Evolutionary conservation across 2,797 vertebrate species (phyloP), one percentile per base, ranked within the genome.

Genomic region (Crypturellus tataupa): DNA sequence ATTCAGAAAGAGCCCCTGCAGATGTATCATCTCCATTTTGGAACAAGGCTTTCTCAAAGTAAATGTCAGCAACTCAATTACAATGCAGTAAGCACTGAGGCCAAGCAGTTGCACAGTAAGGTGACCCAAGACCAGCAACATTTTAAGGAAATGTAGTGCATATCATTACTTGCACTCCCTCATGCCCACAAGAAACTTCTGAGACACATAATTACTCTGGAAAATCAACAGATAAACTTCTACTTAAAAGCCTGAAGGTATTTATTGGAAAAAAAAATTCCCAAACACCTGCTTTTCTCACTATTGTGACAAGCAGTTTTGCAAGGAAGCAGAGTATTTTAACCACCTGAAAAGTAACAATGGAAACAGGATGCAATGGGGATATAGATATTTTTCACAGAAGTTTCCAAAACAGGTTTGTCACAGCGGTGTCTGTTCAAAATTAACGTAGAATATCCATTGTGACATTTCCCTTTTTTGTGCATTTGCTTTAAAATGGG

Each of bases 401-500:
- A n/a, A 65, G 65, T 93, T 94, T 93, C 72, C 91, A 89, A 89
- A 95, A 91, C 49, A 92, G 46, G 69, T 92, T 91, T 85, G 82
- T 86, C 82, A 72, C 67, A 64, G 27, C 53, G 40, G 19, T 73
- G 70, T 87, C 73, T 44, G 83, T 94, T 95, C 92, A 92, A 84
- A 92, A 87, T 53, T 29, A 69, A 94, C 31, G 65, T 27, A 93
- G 51, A 95, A 92, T 89, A 84, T 79, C 94, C 85, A 94, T 95
- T 96, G 96, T 94, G 85, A 94, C 64, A 81, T 71, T 96, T 96
- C 94, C 94, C 40, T 92, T 93, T 92, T 94, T 92, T 94, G 89
- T 91, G 67, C 47, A 47, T 23, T 93, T 91, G 80, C 62, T 85
- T 89, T 69, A 72, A 91, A 69, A 47, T 80, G 94, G 94, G 95